Base-by-base conservation (phyloP, 1,140 invertebrate species). In the Achatina immaculata region DNA sequence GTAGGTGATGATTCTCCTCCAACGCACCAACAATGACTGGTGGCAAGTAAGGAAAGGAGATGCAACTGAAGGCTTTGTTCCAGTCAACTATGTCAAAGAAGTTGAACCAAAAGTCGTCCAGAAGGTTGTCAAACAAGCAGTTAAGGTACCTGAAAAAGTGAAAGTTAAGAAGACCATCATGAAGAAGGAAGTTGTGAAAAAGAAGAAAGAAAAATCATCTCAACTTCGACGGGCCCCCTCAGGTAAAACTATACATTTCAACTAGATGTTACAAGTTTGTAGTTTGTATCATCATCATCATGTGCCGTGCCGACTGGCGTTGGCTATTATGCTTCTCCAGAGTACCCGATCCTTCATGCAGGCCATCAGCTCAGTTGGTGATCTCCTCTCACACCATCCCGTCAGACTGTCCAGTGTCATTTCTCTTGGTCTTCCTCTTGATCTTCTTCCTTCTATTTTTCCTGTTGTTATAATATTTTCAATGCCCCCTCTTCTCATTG, bases 21-120 rank as follows among this genome's bases (percentile, higher is more conserved):
- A 95, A 86, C 98, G 98, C 92, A 98, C 96, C 0, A 99, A 99
- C 91, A 94, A 95, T 0, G 98, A 99, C 90, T 99, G 98, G 98
- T 99, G 98, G 98, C 96, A 96, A 86, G 96, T 99, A 6, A 93
- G 97, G 21, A 98, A 98, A 92, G 93, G 94, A 0, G 96, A 97
- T 88, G 95, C 97, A 0, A 94, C 94, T 0, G 97, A 99, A 88
- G 98, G 98, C 19, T 99, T 99, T 92, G 97, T 99, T 1, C 98
- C 98, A 0, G 97, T 97, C 0, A 99, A 99, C 91, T 99, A 99
- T 91, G 96, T 99, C 0, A 94, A 95, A 40, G 96, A 99, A 91
- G 94, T 98, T 66, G 97, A 97, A 83, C 96, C 96, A 0, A 95
- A 97, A 86, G 93, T 96, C 0, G 86, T 94, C 34, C 93, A 95